phyloP scores from a whole-genome alignment of 2,888 invertebrate genomes.

The Vannuccia rotundouncinata region DNA sequence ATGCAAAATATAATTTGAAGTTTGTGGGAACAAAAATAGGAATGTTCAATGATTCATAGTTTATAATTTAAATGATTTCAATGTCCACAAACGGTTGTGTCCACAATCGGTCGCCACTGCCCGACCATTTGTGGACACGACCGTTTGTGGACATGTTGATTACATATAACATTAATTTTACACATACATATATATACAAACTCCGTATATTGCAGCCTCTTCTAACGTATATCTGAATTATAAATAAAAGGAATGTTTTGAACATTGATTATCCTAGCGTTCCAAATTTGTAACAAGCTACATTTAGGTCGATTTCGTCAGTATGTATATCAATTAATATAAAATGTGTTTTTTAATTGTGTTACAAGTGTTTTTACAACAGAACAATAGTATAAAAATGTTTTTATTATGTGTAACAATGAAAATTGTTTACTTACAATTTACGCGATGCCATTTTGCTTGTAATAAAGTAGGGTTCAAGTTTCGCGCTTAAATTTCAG shows the following conservation, averaged over 20 bases:
- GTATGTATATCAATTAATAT: background rate
- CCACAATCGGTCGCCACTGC: no score
- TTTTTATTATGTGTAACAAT: background rate
- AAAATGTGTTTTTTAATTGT: background rate
- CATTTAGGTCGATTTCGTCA: background rate
- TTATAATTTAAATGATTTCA: no score
- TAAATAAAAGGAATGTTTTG: background rate
- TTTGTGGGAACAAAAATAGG: no score
- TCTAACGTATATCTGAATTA: background rate
- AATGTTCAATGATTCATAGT: no score
- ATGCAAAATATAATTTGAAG: no score
- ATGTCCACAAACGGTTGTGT: no score
- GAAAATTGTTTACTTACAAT: background rate
- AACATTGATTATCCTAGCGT: background rate
- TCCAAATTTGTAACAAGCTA: background rate
- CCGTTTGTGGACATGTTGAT: no score
- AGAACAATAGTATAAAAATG: background rate
- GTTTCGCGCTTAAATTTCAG: background rate
- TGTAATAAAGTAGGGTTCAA: background rate
- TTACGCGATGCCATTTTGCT: background rate
- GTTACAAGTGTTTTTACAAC: background rate
- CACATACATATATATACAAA: no score
- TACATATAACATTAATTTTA: no score
- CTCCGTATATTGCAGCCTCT: no score
- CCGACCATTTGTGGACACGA: no score